These are phyloP conservation scores for Drosophila kambysellisi DNA, from an alignment of 2,888 invertebrate genomes.

Conservation along the genomic window DNA sequence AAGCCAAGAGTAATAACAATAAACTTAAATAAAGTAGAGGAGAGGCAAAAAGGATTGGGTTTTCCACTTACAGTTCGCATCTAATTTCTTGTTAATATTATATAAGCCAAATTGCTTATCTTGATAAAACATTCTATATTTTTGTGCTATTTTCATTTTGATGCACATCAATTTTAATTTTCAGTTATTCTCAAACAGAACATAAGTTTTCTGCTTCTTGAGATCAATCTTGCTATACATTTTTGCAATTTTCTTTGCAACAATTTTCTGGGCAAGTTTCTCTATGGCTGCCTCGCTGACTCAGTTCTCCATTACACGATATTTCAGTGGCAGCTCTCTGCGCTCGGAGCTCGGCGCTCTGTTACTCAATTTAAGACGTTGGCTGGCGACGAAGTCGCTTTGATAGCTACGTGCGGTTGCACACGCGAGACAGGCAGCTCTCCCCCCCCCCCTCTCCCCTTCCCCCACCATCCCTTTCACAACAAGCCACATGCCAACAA, in stretches of 20 bases:
- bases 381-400: constrained; percentile 54
- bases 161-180: constrained; percentile 37
- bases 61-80: neutral
- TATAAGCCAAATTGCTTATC: neutral
- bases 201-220: constrained; percentile 12
- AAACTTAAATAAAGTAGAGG: neutral
- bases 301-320: constrained; percentile 41
- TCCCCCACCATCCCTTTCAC: neutral
- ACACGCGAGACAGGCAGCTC: constrained; percentile 53
- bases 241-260: constrained; percentile 58
- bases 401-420: constrained; percentile 70
- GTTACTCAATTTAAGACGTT: constrained; percentile 69
- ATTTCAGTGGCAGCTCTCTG: constrained; percentile 48
- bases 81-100: neutral
- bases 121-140: neutral
- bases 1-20: neutral
- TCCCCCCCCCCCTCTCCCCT: neutral
- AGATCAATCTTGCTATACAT: constrained; percentile 34
- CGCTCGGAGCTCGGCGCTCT: constrained; percentile 27
- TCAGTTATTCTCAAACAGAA: constrained; percentile 16
- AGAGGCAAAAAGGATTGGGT: constrained; percentile 3
- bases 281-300: constrained; percentile 2
- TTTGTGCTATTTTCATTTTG: constrained; percentile 30
- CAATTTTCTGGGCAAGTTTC: constrained; percentile 62
- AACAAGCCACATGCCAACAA: constrained; percentile 34